Base-by-base conservation (phyloP, 2,888 invertebrate species). In the Halictus quadricinctus region DNA sequence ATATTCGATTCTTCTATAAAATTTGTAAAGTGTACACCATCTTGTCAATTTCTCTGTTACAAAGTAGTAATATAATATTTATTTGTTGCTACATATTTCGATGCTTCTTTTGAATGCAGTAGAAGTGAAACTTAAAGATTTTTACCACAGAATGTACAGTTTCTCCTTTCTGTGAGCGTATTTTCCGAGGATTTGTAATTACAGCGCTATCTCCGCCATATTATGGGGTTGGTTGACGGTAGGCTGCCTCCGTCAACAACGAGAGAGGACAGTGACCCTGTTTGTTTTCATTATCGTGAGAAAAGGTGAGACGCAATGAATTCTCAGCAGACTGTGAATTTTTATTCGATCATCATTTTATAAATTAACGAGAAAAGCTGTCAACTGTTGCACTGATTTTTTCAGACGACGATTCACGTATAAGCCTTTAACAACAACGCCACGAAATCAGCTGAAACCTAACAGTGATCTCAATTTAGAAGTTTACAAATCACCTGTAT, bases 211-310 rank as follows among this genome's bases (percentile, higher is more conserved):
- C 66, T 36, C 18, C 3, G 66, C 8, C 4, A 36, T 66, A 36
- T 66, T 36, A 66, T 66, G 7, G 66, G 66, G 66, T 66, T 66
- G 66, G 64, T 64, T 25, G 66, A 10, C 66, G 3, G 36, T 66
- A 36, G 66, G 36, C 66, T 36, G 66, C 15, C 66, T 66, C 29
- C 10, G 66, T 66, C 66, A 66, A 66, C 66, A 66, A 29, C 29
- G 18, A 10, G 66, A 36, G 66, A 36, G 66, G 66, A 36, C 66
- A 36, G 10, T 66, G 66, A 66, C 66, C 36, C 66, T 10, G 36
- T 21, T 66, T 36, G 36, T 36, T 66, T 36, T 36, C 36, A 66
- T 66, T 66, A 66, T 66, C 66, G 66, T 66, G 66, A 66, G 66
- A 66, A 66, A 66, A 66, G 66, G 66, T 66, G 66, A 66, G 36